Conservation (phyloP, 2,888 invertebrate species). For the Mesochorus sp. region DNA sequence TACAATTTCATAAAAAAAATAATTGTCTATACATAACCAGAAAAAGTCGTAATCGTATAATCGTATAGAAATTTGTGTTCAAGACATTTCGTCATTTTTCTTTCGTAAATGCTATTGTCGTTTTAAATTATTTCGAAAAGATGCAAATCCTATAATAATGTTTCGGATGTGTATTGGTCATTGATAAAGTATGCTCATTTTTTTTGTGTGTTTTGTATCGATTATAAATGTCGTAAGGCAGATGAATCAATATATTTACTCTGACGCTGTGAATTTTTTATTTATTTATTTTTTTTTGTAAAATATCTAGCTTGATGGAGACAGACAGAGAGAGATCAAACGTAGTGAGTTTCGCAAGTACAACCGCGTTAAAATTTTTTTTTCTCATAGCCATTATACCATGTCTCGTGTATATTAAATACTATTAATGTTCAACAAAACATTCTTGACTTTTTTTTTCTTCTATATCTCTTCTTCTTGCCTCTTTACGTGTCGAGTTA, state of each 20-base stretch:
- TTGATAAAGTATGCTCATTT: constrained; percentile 49
- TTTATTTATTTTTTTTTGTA: constrained; percentile 11
- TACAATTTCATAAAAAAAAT: constrained; percentile 74
- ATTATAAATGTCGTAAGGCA: constrained; percentile 50
- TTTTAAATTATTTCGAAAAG: constrained; percentile 61
- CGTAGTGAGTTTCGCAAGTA: constrained; percentile 34
- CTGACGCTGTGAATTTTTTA: constrained; percentile 3
- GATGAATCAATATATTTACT: constrained; percentile 45
- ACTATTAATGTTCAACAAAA: constrained; percentile 55
- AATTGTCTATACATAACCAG: constrained; percentile 64
- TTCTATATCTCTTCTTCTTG: neutral
- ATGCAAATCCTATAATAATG: constrained; percentile 48
- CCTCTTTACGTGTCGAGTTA: constrained; percentile 9
- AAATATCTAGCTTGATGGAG: constrained; percentile 26
- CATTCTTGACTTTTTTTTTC: constrained; percentile 56
- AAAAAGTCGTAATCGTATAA: constrained; percentile 65
- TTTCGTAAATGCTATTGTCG: constrained; percentile 74
- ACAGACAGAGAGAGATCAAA: constrained; percentile 34
- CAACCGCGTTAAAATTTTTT: constrained; percentile 22
- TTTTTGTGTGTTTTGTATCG: constrained; percentile 19
- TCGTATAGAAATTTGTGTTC: constrained; percentile 74
- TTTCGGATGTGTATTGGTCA: constrained; percentile 56
- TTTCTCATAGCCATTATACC: constrained; percentile 55
- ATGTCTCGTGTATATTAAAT: constrained; percentile 65
- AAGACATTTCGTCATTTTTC: constrained; percentile 69